Base-by-base conservation (phyloP, 2,797 vertebrate species). In the Cossypha heuglini region DNA sequence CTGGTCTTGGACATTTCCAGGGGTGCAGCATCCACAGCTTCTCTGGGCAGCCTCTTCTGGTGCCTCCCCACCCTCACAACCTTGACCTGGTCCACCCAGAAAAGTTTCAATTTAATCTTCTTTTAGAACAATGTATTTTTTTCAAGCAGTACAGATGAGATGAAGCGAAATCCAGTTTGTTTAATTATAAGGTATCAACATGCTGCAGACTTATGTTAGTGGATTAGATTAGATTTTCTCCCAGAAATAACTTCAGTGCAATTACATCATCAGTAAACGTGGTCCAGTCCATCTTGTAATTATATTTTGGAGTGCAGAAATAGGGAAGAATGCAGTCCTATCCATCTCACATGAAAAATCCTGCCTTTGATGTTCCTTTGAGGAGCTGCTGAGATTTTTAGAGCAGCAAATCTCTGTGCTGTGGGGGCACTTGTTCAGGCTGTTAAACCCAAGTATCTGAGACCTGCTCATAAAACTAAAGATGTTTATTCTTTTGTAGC, bases 221-320 rank as follows among this genome's bases (percentile, higher is more conserved):
- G 66, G 40, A 86, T 93, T 88, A 86, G 57, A 86, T 82, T 92
- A 86, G 57, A 83, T 83, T 91, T 92, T 83, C 46, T 93, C 31
- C 25, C 61, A 83, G 86, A 91, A 94, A 93, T 94, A 78, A 52
- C 73, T 93, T 81, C 46, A 69, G 55, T 69, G 66, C 29, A 92
- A 82, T 76, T 86, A 48, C 64, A 42, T 74, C 72, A 33, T 37
- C 66, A 74, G 31, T 20, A 31, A 86, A 80, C 19, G 10, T 24
- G 61, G 38, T 66, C 67, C 35, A 28, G 84, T 57, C 77, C 25
- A n/a, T 54, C 59, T 52, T 52, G 21, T 93, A 82, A 74, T 94
- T 94, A 6, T 28, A 42, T 80, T 93, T 77, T 58, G 64, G 72
- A 19, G 22, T 22, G 11, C 76, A 73, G 49, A 38, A 74, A 12